Evolutionary conservation across 2,888 invertebrate species (phyloP).

Genomic region (Sialis fuliginosa): DNA sequence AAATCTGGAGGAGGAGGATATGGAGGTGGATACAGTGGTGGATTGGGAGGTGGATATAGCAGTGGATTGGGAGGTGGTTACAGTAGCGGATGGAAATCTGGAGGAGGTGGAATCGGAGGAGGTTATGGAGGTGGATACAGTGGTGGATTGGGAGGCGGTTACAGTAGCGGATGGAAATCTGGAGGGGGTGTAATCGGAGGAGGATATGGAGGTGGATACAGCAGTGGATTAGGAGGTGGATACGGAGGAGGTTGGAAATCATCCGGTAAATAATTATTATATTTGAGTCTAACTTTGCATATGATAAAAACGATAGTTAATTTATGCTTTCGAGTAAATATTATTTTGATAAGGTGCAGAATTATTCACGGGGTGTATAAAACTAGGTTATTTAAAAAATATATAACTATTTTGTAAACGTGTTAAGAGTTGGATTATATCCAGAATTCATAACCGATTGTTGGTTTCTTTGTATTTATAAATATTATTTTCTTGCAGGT

Average conservation of each 20-base stretch:
- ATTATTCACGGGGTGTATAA: no score
- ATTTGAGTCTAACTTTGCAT: not conserved
- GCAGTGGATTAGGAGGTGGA: not conserved
- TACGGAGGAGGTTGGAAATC: constrained; percentile 2
- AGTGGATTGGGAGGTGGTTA: not conserved
- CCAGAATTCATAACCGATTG: no score
- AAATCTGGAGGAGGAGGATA: constrained; percentile 1
- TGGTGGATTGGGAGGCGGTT: not conserved
- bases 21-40: not conserved
- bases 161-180: constrained; percentile 2
- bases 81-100: not conserved
- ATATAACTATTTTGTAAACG: no score
- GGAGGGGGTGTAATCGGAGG: not conserved
- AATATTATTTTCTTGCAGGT: not conserved
- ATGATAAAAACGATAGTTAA: no score
- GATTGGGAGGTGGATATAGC: not conserved
- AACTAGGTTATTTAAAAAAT: no score
- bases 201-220: not conserved
- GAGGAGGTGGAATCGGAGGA: not conserved
- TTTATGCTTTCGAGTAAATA: no score
- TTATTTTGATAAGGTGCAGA: no score
- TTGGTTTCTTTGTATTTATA: not conserved
- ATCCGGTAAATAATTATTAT: not conserved
- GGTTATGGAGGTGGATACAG: not conserved
- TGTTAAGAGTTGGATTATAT: no score